Evolutionary conservation across 2,113 vertebrate genomes (phyloP), one percentile per base, ranked within the genome.

Genomic region (Miniopterus natalensis): DNA sequence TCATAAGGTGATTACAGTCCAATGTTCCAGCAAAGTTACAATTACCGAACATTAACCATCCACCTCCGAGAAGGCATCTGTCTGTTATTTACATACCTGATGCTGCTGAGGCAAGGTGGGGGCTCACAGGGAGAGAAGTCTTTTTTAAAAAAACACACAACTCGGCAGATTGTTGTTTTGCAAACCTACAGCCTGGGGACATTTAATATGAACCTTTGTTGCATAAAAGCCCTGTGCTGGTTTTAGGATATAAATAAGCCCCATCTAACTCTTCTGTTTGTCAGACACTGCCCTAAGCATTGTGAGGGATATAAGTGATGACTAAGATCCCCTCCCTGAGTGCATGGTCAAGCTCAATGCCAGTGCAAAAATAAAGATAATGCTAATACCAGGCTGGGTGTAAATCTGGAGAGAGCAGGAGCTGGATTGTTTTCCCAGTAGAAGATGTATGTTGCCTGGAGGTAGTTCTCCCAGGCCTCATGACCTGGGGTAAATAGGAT

Each of bases 1-100:
- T 92, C 73, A 80, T 74, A 90, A 92, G 74, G 79, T 63, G 92
- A 92, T 94, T 84, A 86, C 51, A 90, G 27, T 61, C 94, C 71
- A 90, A 2, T 97, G 84, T 97, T 97, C 94, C 75, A 55, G 0
- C 4, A 88, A 71, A 94, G 77, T 89, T 87, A 66, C 96, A 71
- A 17, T 78, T 85, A 45, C 23, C 81, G 66, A 96, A 57, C 70
- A 1, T 96, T 96, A 85, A 42, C 96, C 61, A 49, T 31, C 1
- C 1, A 86, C 75, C 71, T 96, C 87, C 36, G 66, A 96, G 83
- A 87, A 73, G 70, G 73, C 84, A 36, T 77, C 78, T 27, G 13
- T 31, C n/a, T 86, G 53, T 66, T 95, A 49, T 90, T 90, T 65
- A 45, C 40, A 83, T 88, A 71, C 78, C 85, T 79, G 86, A 83